phyloP scores from a whole-genome alignment of 2,797 vertebrate species.

The Varecia variegata region DNA sequence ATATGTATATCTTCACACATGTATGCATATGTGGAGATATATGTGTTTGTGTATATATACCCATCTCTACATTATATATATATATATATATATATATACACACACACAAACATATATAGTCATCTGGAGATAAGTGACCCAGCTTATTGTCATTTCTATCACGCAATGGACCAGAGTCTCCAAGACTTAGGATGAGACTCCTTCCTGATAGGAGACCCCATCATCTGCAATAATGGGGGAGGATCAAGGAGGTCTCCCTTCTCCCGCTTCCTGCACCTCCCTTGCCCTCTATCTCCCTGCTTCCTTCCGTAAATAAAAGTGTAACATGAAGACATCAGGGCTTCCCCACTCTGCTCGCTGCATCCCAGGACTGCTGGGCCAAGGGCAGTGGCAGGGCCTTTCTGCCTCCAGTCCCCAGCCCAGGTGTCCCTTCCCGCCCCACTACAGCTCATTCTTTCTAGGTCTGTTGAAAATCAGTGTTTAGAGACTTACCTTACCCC shows the following conservation, averaged over 20 bases:
- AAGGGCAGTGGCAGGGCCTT: neutral
- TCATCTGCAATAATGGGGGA: neutral
- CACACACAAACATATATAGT: no score
- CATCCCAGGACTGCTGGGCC: neutral
- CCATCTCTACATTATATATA: neutral
- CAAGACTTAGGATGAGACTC: neutral
- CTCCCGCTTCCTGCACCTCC: neutral
- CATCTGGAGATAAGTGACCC: neutral
- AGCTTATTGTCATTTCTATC: no score
- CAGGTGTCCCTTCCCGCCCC: neutral
- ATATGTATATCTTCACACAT: neutral
- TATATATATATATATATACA: no score
- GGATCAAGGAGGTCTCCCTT: no score
- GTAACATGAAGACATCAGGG: neutral
- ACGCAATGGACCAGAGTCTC: neutral
- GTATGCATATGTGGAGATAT: neutral
- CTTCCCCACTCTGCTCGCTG: neutral
- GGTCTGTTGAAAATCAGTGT: neutral
- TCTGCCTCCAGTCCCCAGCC: neutral
- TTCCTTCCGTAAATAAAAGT: neutral
- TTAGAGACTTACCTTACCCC: neutral
- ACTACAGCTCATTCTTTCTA: fast-evolving
- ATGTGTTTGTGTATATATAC: neutral
- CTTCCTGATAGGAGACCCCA: fast-evolving
- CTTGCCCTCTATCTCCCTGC: no score